Evolutionary conservation across 1,140 invertebrate genomes (phyloP), one percentile per base, ranked within the genome.

Genomic region (Lethrus apterus): DNA sequence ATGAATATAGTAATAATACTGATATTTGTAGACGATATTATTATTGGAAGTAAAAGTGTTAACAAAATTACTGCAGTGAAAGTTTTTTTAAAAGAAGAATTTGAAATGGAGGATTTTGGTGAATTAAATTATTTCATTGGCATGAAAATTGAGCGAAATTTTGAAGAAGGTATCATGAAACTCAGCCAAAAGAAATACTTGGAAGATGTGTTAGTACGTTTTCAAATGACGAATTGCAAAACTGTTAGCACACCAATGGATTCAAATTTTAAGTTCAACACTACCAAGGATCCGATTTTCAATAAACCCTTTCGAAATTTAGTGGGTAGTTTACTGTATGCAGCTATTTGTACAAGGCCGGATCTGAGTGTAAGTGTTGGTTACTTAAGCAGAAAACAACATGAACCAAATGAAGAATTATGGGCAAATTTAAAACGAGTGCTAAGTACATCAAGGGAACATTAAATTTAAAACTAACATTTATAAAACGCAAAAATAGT

Each of bases 401-500:
- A 29, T 29, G 26, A 9, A 4, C 26, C 26, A n/a, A 29, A 9
- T 1, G 4, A 29, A 2, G 26, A 29, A 29, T n/a, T 29, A 11
- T 29, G 26, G 26, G 9, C 10, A n/a, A n/a, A 29, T 11, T 29
- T 29, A 11, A 33, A 33, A 33, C 9, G 31, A 33, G 13, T 33
- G 4, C 5, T 33, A 5, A 33, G 31, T 33, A 33, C 14, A 8
- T 33, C 4, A 33, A 33, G 14, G 31, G 9, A 15, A 33, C 31
- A 4, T 8, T 20, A 17, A 14, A 40, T 21, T 20, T 15, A 21
- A 21, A 14, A 38, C 13, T 18, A n/a, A 8, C 10, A 7, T 18
- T 19, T 19, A 15, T 5, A 17, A 3, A 43, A 15, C 26, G 30
- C 7, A 57, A 51, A 48, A 35, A 52, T 26, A 31, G 47, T 21